phyloP scores from a whole-genome alignment of 2,113 vertebrate species.

The Microcebus murinus region DNA sequence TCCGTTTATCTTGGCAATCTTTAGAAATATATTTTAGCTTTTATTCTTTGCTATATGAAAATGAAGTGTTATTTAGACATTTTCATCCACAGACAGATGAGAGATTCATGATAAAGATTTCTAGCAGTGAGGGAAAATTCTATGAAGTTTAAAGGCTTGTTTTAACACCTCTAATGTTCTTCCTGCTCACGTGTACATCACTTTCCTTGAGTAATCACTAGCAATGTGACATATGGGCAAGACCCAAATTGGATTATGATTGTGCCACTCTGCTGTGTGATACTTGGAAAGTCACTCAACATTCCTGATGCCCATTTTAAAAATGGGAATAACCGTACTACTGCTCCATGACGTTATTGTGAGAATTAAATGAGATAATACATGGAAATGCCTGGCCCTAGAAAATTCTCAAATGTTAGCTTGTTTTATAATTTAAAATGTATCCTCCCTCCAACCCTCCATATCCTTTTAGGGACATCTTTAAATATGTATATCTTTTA shows the following conservation, averaged over 20 bases:
- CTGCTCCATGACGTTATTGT: not conserved
- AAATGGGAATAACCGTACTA: not conserved
- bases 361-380: not conserved
- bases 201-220: not conserved
- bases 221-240: not conserved
- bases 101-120: conserved; percentile 6
- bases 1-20: conserved; percentile 40
- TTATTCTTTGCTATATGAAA: conserved; percentile 45
- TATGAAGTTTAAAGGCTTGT: not conserved
- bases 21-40: conserved; percentile 44
- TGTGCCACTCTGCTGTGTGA: not conserved
- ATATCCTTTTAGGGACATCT: not conserved
- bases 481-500: conserved; percentile 5
- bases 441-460: not conserved
- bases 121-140: not conserved
- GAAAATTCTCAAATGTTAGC: not conserved
- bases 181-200: not conserved
- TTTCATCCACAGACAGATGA: not conserved
- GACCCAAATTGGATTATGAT: not conserved
- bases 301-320: conserved; percentile 23
- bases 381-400: not conserved
- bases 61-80: not conserved
- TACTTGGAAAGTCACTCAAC: conserved; percentile 3
- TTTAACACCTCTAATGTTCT: conserved; percentile 17
- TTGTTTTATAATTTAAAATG: not conserved